Evolutionary conservation across 2,888 invertebrate genomes (phyloP), one percentile per base, ranked within the genome.

Genomic region (Noctua pronuba): DNA sequence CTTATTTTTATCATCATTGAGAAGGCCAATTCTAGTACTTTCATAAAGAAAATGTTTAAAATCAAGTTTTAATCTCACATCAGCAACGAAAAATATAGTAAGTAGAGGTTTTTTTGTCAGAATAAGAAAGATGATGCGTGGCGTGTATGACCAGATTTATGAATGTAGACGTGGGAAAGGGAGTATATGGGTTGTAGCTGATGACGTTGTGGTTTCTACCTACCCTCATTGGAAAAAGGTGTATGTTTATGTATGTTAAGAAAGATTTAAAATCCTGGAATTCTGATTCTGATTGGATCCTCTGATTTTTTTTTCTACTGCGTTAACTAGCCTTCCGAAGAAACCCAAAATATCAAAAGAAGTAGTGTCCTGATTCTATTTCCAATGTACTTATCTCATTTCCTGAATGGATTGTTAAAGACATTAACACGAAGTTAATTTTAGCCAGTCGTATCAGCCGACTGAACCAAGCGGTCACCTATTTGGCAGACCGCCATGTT

Each of bases 401-500:
- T 86, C 79, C 79, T 85, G 75, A 86, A 85, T 85, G 80, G 41
- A 80, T 66, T 75, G 70, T 80, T 69, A 75, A 80, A 86, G 78
- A 77, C 66, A 76, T 85, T 84, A 79, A 86, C 83, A 77, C 66
- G 11, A 24, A 55, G 65, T 71, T 84, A 84, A 73, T 75, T 82
- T 74, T 80, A 82, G 75, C 58, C 41, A 10, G n/a, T 64, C 13
- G 62, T 85, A 75, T 82, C 69, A 66, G 75, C 70, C 66, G 72
- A 58, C 64, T 77, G 72, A 81, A 77, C 52, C 58, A n/a, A 79
- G 60, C 46, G 31, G 76, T 86, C 85, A 86, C 88, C 87, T 85
- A 88, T 78, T 86, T 88, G 88, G 88, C 88, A 76, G 41, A 0
- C 0, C 0, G 75, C 88, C 88, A 88, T 86, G 85, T 88, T 84